A percentile compares a stretch with the other conserved stretches of the same genome.
Conservation (phyloP, 2,888 invertebrate genomes). For the Plagodis dolabraria region DNA sequence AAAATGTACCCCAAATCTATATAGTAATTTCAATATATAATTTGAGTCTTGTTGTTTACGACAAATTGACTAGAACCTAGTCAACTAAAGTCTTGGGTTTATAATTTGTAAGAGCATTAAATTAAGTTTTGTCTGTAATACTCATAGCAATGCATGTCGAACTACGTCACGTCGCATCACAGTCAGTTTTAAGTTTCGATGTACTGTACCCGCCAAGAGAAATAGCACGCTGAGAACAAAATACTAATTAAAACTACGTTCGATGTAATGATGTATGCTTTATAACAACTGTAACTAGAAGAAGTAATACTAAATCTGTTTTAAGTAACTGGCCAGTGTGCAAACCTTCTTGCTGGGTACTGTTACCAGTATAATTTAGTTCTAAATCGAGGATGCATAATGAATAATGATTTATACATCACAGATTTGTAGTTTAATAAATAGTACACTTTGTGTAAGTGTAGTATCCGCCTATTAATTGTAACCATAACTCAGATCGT, state of each 20-base stretch:
- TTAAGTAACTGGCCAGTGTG: background rate
- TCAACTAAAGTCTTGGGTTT: conserved; percentile 44
- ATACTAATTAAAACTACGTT: too few species aligned
- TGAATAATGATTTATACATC: conserved; percentile 81
- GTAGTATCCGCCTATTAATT: conserved; percentile 84
- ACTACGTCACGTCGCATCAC: conserved; percentile 77
- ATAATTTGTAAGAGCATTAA: conserved; percentile 40
- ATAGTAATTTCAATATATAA: too few species aligned
- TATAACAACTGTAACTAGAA: background rate
- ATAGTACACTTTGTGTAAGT: conserved; percentile 80
- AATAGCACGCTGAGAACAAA: background rate
- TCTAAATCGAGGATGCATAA: conserved; percentile 79
- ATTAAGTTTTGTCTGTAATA: conserved; percentile 61
- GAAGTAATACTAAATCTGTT: background rate
- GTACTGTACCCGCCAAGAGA: conserved; percentile 25
- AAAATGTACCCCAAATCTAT: too few species aligned
- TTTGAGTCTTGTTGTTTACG: background rate
- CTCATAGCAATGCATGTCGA: conserved; percentile 66
- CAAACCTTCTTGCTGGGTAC: conserved; percentile 13
- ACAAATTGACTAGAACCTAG: conserved; percentile 23
- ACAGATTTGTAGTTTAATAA: conserved; percentile 80
- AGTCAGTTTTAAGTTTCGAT: conserved; percentile 61
- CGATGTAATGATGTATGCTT: too few species aligned
- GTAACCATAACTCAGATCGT: conserved; percentile 78
- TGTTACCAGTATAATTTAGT: conserved; percentile 64